phyloP scores from a whole-genome alignment of 2,888 invertebrate genomes.

The Stenotaenia linearis region DNA sequence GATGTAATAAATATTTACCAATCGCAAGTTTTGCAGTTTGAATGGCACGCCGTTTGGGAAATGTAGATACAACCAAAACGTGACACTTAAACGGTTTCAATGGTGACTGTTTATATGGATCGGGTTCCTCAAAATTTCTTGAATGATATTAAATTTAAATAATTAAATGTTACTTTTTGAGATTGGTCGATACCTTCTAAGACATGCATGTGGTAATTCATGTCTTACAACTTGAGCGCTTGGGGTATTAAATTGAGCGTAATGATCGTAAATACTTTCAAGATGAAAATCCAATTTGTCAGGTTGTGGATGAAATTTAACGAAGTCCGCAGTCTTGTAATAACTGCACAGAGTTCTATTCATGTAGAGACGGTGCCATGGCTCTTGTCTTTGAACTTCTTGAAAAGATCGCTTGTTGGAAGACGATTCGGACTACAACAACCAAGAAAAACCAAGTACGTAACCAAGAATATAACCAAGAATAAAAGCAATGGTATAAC shows the following conservation, averaged over 20 bases:
- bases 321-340: conserved; percentile 8
- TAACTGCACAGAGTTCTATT: conserved; percentile 8
- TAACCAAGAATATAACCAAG: background rate
- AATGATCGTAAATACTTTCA: background rate
- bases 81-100: background rate
- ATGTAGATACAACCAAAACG: background rate
- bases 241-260: background rate
- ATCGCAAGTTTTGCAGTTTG: background rate
- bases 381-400: background rate
- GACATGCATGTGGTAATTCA: background rate
- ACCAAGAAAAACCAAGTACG: conserved; percentile 4
- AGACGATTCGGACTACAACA: background rate
- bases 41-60: background rate
- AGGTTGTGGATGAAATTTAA: background rate
- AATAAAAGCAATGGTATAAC: background rate
- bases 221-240: background rate
- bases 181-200: background rate
- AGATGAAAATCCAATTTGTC: conserved; percentile 13
- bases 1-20: too few species aligned
- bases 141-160: background rate
- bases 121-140: background rate
- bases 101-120: background rate
- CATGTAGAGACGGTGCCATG: conserved; percentile 13
- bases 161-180: background rate
- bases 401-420: background rate